Base-by-base conservation (phyloP, 2,797 vertebrate species). In the Atherinosoma microstoma region DNA sequence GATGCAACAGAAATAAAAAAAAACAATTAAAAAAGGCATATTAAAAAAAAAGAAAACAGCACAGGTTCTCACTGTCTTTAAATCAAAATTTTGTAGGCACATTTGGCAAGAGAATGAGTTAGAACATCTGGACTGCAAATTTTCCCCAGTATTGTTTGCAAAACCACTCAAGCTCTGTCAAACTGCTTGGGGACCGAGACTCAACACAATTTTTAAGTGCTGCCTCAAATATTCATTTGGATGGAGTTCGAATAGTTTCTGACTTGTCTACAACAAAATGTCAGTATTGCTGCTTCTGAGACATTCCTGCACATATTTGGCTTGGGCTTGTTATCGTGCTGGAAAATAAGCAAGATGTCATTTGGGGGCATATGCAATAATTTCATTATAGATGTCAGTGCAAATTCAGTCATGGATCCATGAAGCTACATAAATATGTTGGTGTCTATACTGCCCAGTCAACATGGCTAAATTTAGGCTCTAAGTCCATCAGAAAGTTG, bases 111-210 rank as follows among this genome's bases (percentile, higher is more conserved):
- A 61, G 8, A 54, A 53, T 47, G 12, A 24, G 42, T 60, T 58
- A 67, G 35, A 81, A 70, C 34, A 82, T 73, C 71, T 78, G 67
- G 12, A 69, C 12, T 34, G 54, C 4, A 58, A 32, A 80, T 56
- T 60, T 51, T 7, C 12, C 10, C 34, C 32, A 64, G 68, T 47
- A 64, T 53, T 71, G 20, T 69, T 74, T 64, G 47, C 27, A 66
- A 57, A 85, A 64, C 38, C 59, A 40, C 35, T 70, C 54, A 60
- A 61, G 51, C 53, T 34, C 66, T 75, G 42, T 63, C n/a, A 71
- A 73, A 75, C 40, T 60, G 62, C 64, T 64, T 27, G 24, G 72
- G 66, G 67, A 77, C 58, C 45, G 40, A 82, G 67, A 75, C 64
- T 74, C 67, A 73, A 62, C 67, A 68, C 42, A 67, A 49, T 63